Evolutionary conservation across 2,888 invertebrate genomes (phyloP).

Genomic region (Xanthia togata): DNA sequence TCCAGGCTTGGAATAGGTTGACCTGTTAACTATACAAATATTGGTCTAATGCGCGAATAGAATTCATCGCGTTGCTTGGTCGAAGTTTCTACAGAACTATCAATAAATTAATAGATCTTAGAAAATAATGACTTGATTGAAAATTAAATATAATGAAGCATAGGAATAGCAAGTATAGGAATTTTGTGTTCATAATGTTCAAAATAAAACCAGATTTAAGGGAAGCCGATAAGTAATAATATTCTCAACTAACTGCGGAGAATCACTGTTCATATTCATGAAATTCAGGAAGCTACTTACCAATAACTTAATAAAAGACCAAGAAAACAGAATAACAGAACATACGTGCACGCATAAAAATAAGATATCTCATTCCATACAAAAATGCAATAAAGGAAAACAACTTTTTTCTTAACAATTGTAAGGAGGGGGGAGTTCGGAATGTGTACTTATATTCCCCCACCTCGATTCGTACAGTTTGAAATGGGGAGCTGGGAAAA

Average conservation of each 20-base stretch:
- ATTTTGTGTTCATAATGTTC: not conserved
- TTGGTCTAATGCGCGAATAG: not conserved
- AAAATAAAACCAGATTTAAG: not conserved
- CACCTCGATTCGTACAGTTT: constrained; percentile 62
- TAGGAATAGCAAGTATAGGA: not conserved
- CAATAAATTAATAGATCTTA: not conserved
- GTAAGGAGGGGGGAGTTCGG: constrained; percentile 59
- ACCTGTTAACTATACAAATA: not conserved
- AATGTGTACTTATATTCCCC: constrained; percentile 67
- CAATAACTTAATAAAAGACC: constrained; percentile 28
- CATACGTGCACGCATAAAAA: constrained; percentile 58
- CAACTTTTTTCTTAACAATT: constrained; percentile 67
- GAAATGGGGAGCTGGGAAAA: constrained; percentile 71
- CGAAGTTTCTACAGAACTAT: not conserved
- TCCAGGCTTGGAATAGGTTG: not conserved
- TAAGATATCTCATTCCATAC: constrained; percentile 59
- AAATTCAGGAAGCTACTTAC: constrained; percentile 11
- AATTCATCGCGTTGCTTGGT: not conserved
- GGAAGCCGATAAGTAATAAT: not conserved
- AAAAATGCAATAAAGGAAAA: constrained; percentile 64
- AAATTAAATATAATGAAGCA: not conserved
- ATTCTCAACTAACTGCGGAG: not conserved
- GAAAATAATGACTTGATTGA: not conserved
- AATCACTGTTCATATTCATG: not conserved
- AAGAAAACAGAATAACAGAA: constrained; percentile 33